A percentile compares a stretch with the other conserved stretches of the same genome.
These are phyloP conservation scores for Venustoraphidia nigricollis DNA, from an alignment of 2,888 invertebrate species.

Conservation along the genomic window DNA sequence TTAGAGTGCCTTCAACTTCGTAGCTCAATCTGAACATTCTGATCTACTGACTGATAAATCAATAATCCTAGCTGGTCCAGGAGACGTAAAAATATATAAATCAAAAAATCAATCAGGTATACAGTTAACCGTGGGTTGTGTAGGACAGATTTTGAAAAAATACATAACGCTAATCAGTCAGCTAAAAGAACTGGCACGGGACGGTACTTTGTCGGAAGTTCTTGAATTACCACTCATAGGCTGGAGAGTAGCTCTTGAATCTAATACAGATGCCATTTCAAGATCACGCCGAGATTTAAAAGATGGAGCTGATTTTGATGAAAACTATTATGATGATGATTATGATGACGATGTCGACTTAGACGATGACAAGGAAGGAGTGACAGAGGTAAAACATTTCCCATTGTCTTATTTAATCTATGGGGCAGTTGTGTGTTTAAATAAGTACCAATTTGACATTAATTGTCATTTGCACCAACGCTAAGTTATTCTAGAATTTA, in stretches of 20 bases:
- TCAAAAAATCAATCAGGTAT: slow-evolving; percentile 30
- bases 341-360: slow-evolving; percentile 28
- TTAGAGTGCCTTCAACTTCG: slow-evolving; percentile 36
- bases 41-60: slow-evolving; percentile 28
- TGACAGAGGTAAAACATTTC: slow-evolving; percentile 3
- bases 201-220: slow-evolving; percentile 49
- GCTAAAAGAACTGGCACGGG: slow-evolving; percentile 49
- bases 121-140: slow-evolving; percentile 58
- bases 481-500: too few relatives aligned
- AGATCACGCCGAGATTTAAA: slow-evolving; percentile 20
- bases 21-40: slow-evolving; percentile 26
- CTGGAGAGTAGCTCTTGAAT: slow-evolving; percentile 45
- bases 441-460: too few relatives aligned
- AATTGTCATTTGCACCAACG: too few relatives aligned
- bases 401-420: too few relatives aligned
- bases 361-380: slow-evolving; percentile 12
- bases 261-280: slow-evolving; percentile 24
- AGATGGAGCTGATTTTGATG: slow-evolving; percentile 14
- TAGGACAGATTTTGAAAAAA: slow-evolving; percentile 49
- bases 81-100: slow-evolving; percentile 29
- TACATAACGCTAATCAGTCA: slow-evolving; percentile 50
- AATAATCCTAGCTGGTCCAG: slow-evolving; percentile 35
- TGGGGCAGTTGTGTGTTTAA: too few relatives aligned
- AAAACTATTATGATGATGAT: slow-evolving; percentile 26
- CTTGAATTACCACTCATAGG: slow-evolving; percentile 52